A percentile compares a stretch with the other conserved stretches of the same genome.
phyloP scores from a whole-genome alignment of 2,888 invertebrate genomes.

The Acronicta psi region DNA sequence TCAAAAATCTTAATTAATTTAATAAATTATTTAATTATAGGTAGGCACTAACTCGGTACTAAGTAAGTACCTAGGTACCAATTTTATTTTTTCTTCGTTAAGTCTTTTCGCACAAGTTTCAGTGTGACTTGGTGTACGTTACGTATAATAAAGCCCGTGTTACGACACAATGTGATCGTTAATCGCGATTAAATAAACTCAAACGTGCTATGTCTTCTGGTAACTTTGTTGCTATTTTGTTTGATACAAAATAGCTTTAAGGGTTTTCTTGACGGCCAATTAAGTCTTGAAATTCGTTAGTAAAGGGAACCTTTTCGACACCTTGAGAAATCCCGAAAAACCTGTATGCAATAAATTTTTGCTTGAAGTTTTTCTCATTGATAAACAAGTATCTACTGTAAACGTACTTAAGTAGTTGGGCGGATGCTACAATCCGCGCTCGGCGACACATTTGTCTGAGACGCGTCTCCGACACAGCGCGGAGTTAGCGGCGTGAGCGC shows the following conservation, averaged over 20 bases:
- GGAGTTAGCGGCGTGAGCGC: conserved; percentile 65
- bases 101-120: conserved; percentile 58
- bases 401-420: too few species aligned
- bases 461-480: conserved; percentile 47
- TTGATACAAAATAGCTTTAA: conserved; percentile 38
- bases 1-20: too few species aligned
- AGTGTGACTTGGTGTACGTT: conserved; percentile 64
- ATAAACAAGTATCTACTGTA: too few species aligned
- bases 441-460: conserved; percentile 59
- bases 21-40: too few species aligned
- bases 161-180: conserved; percentile 66
- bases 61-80: background rate
- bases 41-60: too few species aligned
- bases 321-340: too few species aligned
- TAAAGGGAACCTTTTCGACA: conserved; percentile 3
- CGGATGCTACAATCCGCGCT: conserved; percentile 28
- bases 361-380: too few species aligned
- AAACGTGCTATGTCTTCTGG: conserved; percentile 52
- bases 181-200: conserved; percentile 68
- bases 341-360: too few species aligned
- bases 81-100: conserved; percentile 21
- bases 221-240: conserved; percentile 70
- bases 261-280: conserved; percentile 33
- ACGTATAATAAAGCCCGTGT: conserved; percentile 61
- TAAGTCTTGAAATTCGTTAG: conserved; percentile 26